Evolutionary conservation across 2,888 invertebrate genomes (phyloP).

Genomic region (Plagodis pulveraria): DNA sequence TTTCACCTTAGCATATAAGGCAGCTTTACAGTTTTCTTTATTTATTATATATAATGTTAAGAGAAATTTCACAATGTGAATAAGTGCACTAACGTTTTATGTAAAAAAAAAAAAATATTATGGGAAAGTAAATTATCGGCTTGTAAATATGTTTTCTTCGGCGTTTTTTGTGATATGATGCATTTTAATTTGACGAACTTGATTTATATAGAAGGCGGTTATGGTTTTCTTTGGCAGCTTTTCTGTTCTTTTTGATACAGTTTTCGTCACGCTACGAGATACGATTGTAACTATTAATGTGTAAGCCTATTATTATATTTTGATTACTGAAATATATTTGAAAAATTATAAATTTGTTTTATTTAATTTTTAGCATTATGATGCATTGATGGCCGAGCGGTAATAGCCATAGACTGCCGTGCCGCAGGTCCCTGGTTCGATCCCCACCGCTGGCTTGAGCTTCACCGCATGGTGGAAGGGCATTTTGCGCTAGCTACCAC

Average conservation of each 20-base stretch:
- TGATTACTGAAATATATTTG: slow-evolving; percentile 85
- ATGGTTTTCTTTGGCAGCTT: slow-evolving; percentile 23
- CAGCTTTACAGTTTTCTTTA: slow-evolving; percentile 50
- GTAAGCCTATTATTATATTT: slow-evolving; percentile 85
- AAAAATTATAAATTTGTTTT: slow-evolving; percentile 59
- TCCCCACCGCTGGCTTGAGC: too few species aligned
- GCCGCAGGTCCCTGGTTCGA: too few species aligned
- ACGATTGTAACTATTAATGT: slow-evolving; percentile 83
- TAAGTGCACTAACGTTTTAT: slow-evolving; percentile 72
- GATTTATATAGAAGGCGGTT: slow-evolving; percentile 42
- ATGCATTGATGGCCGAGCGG: too few species aligned
- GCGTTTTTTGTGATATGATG: slow-evolving; percentile 37
- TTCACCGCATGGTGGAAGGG: too few species aligned
- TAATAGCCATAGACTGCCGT: too few species aligned
- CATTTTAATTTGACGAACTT: slow-evolving; percentile 40
- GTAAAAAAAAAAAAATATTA: slow-evolving; percentile 67
- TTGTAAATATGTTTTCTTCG: slow-evolving; percentile 56
- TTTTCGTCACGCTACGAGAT: slow-evolving; percentile 67
- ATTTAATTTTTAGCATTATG: slow-evolving; percentile 18
- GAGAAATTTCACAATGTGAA: slow-evolving; percentile 72
- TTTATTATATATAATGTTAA: slow-evolving; percentile 52
- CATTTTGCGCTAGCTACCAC: too few species aligned
- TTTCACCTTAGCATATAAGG: slow-evolving; percentile 63
- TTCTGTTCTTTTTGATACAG: slow-evolving; percentile 28
- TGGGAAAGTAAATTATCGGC: slow-evolving; percentile 63